phyloP scores from a whole-genome alignment of 1,140 invertebrate genomes.

The Lordiphosa collinella region DNA sequence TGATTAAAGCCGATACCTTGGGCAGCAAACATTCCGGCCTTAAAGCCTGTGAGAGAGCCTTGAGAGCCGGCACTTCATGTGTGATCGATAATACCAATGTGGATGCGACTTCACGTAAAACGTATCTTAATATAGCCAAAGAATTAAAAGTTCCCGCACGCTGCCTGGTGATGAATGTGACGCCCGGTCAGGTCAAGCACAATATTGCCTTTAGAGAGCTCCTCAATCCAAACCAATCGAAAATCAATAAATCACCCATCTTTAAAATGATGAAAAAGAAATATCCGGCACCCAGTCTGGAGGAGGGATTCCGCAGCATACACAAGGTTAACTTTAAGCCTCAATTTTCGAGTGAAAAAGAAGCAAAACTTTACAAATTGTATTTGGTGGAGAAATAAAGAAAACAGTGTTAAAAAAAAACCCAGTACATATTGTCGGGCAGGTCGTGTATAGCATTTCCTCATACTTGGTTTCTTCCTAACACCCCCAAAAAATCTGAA shows the following conservation, averaged over 20 bases:
- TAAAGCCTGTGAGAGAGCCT: constrained; percentile 77
- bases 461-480: too few species aligned
- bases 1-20: constrained; percentile 91
- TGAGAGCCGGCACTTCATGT: constrained; percentile 80
- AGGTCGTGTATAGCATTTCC: too few species aligned
- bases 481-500: too few species aligned
- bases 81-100: constrained; percentile 97
- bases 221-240: constrained; percentile 86
- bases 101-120: constrained; percentile 86
- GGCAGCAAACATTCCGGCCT: constrained; percentile 92
- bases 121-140: constrained; percentile 87
- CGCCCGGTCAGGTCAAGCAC: constrained; percentile 88
- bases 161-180: constrained; percentile 89
- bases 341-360: constrained; percentile 84
- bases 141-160: constrained; percentile 85
- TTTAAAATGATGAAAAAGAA: constrained; percentile 89
- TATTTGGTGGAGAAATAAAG: constrained; percentile 86
- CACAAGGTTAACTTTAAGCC: constrained; percentile 91
- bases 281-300: constrained; percentile 85
- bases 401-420: too few species aligned
- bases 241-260: constrained; percentile 88
- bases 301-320: constrained; percentile 92
- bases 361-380: constrained; percentile 89
- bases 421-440: too few species aligned
- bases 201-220: constrained; percentile 94